These are phyloP conservation scores for Erynnis tages DNA, from an alignment of 2,888 invertebrate genomes.

Conservation along the genomic window DNA sequence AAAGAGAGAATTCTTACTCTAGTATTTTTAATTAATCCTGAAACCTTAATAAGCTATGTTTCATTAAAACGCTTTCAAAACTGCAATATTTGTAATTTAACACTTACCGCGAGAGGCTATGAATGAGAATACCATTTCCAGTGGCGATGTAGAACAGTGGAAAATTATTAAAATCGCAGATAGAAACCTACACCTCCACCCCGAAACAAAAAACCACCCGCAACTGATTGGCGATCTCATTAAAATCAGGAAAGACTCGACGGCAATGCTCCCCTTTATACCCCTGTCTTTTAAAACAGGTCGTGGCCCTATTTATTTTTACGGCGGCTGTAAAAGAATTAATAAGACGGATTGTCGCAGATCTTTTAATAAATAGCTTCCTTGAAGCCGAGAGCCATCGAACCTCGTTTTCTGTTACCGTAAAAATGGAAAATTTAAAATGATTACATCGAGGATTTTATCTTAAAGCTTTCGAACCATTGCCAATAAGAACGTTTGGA, in stretches of 20 bases:
- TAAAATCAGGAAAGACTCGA: conserved; percentile 66
- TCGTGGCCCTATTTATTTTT: conserved; percentile 33
- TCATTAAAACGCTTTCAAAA: too few species aligned
- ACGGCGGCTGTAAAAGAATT: conserved; percentile 31
- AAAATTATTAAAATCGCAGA: conserved; percentile 23
- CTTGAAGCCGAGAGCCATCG: conserved; percentile 18
- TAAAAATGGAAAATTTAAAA: not conserved
- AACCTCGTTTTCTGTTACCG: not conserved
- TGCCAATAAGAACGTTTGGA: too few species aligned
- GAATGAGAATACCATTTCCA: not conserved
- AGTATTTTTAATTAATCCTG: too few species aligned
- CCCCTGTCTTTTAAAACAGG: conserved; percentile 35
- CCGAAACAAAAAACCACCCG: conserved; percentile 33
- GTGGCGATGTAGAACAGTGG: not conserved
- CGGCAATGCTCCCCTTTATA: conserved; percentile 46
- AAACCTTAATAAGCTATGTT: too few species aligned
- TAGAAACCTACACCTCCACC: conserved; percentile 27
- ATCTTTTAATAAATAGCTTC: conserved; percentile 27
- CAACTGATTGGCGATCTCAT: conserved; percentile 67
- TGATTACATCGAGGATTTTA: too few species aligned
- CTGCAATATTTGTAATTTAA: too few species aligned
- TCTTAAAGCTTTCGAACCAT: too few species aligned
- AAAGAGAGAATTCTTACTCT: too few species aligned
- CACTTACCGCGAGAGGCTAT: not conserved
- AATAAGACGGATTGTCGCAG: conserved; percentile 28